Conservation (phyloP, 2,797 vertebrate genomes). For the Zonotrichia albicollis region DNA sequence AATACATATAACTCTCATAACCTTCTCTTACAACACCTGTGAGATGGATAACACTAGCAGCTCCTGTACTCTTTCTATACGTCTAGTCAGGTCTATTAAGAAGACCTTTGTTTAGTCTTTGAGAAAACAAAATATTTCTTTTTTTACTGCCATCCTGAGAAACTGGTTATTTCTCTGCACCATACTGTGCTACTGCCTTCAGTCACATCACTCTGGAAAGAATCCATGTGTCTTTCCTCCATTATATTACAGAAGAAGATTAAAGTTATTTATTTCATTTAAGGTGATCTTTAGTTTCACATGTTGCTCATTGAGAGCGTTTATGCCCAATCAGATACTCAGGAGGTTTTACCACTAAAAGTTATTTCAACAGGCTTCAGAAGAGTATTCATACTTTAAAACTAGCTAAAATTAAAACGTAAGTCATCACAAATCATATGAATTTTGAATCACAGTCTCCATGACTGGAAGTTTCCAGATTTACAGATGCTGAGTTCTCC, state of each 20-base stretch:
- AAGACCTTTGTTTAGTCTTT: constrained; percentile 1
- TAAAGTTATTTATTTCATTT: constrained; percentile 20
- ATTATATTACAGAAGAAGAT: background rate
- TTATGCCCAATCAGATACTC: constrained; percentile 11
- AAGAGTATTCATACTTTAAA: background rate
- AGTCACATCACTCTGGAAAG: background rate
- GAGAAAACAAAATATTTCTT: constrained; percentile 3
- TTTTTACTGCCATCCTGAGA: constrained; percentile 22
- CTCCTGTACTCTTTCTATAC: background rate
- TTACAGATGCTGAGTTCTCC: background rate
- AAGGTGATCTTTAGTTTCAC: background rate
- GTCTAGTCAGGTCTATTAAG: background rate
- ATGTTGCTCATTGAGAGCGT: background rate
- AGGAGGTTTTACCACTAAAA: background rate
- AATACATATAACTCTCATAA: background rate
- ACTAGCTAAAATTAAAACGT: constrained; percentile 6
- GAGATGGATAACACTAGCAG: background rate
- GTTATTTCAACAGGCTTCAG: background rate
- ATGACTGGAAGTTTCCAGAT: background rate
- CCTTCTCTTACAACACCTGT: background rate
- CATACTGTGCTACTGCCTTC: background rate
- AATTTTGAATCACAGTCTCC: background rate
- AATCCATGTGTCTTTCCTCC: background rate
- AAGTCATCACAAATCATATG: background rate
- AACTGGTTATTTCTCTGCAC: background rate